Conservation (phyloP, 2,113 vertebrate genomes). For the Mellivora capensis region DNA sequence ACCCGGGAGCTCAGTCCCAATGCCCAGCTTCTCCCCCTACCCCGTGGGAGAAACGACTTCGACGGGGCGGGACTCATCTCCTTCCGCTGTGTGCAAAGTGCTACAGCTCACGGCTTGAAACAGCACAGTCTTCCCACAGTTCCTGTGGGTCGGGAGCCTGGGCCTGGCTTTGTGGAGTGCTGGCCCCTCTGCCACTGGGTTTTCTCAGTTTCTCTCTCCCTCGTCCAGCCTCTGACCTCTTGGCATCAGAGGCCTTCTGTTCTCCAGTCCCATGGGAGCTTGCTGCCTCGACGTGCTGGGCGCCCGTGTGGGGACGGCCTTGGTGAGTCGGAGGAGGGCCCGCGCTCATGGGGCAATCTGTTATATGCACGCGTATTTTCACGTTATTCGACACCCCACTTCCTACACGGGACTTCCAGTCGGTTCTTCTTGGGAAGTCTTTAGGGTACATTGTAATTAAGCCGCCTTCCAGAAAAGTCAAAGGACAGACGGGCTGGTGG, state of each 20-base stretch:
- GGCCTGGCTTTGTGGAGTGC: neutral
- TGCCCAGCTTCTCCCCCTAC: neutral
- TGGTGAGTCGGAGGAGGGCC: neutral
- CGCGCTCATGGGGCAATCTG: neutral
- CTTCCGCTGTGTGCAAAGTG: too few relatives aligned
- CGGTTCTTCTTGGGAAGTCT: neutral
- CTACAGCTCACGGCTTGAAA: neutral
- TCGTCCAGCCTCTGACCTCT: neutral
- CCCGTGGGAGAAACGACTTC: neutral
- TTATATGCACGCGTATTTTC: neutral
- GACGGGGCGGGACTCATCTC: too few relatives aligned
- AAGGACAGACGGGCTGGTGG: neutral
- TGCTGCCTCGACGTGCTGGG: neutral
- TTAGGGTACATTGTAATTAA: neutral
- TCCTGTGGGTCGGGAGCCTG: neutral
- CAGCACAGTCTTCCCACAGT: neutral
- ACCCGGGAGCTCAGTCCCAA: accelerated
- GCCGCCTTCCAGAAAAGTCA: neutral
- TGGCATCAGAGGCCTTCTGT: neutral
- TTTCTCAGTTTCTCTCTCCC: neutral
- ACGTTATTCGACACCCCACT: neutral
- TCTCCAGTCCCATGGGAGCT: neutral
- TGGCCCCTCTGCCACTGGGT: neutral
- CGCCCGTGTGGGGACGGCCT: neutral
- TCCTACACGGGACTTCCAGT: neutral